Base-by-base conservation (phyloP, 1,140 invertebrate species). In the Drosophila lacertosa region DNA sequence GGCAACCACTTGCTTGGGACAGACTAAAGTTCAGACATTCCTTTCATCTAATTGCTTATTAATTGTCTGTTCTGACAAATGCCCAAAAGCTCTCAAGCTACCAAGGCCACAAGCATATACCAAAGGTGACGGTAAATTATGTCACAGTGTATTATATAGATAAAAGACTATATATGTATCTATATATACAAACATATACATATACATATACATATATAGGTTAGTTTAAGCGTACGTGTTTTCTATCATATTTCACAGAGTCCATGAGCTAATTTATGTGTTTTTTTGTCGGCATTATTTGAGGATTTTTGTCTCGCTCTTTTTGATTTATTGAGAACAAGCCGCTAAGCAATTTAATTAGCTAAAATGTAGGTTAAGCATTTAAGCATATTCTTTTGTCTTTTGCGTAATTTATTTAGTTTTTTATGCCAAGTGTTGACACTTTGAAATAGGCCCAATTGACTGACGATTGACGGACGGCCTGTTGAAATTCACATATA, bases 1-100 rank as follows among this genome's bases (percentile, higher is more conserved):
- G 29, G 48, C 57, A 59, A 67, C 79, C 80, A 84, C 80, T 84
- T 84, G 81, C n/a, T 84, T 84, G 80, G 50, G 53, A 67, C 45
- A 55, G 51, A 45, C n/a, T 10, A 33, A 32, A 64, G 15, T 39
- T 47, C 2, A 13, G 54, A 32, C 40, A 54, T 68, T 45, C 48
- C 64, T 72, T 68, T 66, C 50, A 57, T 79, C 64, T 77, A 77
- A 88, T 77, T 81, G 64, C 55, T 65, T 70, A 86, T 86, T 84
- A 84, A 80, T 70, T 80, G 80, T 64, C 57, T 39, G 45, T 64
- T 7, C 44, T 18, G 44, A 50, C 44, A 66, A 39, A 50, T 6
- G 33, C 44, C 13, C 16, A 45, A 22, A 42, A 48, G 5, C 16
- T 40, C n/a, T 29, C 32, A 32, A 57, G 40, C 37, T 4, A 7